A percentile compares a stretch with the other conserved stretches of the same genome.
Conservation (phyloP, 2,797 vertebrate species). For the Peromyscus melanophrys region DNA sequence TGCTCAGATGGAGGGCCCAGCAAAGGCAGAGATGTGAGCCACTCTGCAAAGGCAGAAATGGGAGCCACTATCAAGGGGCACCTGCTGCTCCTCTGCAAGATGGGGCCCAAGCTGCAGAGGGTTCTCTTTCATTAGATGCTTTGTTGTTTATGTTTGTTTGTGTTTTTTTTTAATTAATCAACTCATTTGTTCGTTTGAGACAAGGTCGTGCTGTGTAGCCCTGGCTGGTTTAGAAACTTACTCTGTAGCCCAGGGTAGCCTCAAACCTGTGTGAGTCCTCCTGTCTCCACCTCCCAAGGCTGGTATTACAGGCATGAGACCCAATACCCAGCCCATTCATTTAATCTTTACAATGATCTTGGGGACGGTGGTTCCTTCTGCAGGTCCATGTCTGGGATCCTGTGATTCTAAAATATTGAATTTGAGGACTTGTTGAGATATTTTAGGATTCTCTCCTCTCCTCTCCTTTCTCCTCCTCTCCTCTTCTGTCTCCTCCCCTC, state of each 20-base stretch:
- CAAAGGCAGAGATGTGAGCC: too few relatives aligned
- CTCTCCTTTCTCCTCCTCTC: background rate
- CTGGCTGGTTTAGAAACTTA: background rate
- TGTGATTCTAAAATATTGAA: background rate
- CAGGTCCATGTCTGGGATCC: background rate
- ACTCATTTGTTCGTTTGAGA: background rate
- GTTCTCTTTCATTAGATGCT: background rate
- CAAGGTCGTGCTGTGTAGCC: background rate
- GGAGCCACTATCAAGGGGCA: accelerated
- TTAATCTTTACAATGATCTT: too few relatives aligned
- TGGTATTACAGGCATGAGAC: background rate
- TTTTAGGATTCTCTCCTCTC: background rate
- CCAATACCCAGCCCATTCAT: background rate
- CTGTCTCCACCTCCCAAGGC: background rate
- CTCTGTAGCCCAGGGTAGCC: background rate
- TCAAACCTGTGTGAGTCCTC: background rate
- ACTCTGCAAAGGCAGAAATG: too few relatives aligned
- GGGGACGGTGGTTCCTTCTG: too few relatives aligned
- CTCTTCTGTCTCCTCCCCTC: background rate
- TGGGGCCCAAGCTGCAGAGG: background rate
- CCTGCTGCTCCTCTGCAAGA: too few relatives aligned
- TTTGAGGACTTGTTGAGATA: background rate
- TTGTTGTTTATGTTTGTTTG: background rate
- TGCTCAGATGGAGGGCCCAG: background rate
- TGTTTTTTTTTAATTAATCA: background rate